Conservation (phyloP, 2,797 vertebrate species). For the Limosa lapponica region DNA sequence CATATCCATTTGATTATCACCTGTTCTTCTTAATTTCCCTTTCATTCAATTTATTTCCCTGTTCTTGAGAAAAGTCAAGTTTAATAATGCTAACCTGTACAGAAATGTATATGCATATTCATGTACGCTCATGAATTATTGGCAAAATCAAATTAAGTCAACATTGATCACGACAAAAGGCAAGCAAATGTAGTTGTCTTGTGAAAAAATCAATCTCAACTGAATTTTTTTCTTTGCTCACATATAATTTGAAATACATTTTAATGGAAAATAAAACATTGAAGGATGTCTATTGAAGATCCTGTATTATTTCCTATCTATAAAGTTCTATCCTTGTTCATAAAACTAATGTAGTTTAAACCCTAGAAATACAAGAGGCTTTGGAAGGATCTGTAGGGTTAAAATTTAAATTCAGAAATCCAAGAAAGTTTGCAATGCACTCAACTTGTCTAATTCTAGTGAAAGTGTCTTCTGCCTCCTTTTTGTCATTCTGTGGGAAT, state of each 20-base stretch:
- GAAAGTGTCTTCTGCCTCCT: neutral
- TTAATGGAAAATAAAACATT: conserved; percentile 3
- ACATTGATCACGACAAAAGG: conserved; percentile 63
- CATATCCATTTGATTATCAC: conserved; percentile 45
- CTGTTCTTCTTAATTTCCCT: conserved; percentile 40
- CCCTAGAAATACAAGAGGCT: neutral
- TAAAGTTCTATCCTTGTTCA: neutral
- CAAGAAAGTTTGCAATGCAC: neutral
- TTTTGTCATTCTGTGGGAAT: neutral
- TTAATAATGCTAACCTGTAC: conserved; percentile 57
- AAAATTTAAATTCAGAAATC: conserved; percentile 46
- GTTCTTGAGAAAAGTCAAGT: conserved; percentile 55
- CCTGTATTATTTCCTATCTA: conserved; percentile 8
- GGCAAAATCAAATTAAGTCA: conserved; percentile 59
- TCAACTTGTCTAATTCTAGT: neutral
- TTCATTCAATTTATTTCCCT: conserved; percentile 61
- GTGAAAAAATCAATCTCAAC: conserved; percentile 21
- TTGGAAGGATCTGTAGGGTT: conserved; percentile 28
- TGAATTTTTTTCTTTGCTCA: conserved; percentile 25
- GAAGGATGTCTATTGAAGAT: neutral
- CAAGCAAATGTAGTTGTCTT: conserved; percentile 65
- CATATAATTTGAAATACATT: conserved; percentile 17
- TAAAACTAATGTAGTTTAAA: neutral
- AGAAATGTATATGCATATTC: conserved; percentile 68
- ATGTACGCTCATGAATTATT: conserved; percentile 72